phyloP scores from a whole-genome alignment of 2,797 vertebrate species.

The Crax fasciolata region DNA sequence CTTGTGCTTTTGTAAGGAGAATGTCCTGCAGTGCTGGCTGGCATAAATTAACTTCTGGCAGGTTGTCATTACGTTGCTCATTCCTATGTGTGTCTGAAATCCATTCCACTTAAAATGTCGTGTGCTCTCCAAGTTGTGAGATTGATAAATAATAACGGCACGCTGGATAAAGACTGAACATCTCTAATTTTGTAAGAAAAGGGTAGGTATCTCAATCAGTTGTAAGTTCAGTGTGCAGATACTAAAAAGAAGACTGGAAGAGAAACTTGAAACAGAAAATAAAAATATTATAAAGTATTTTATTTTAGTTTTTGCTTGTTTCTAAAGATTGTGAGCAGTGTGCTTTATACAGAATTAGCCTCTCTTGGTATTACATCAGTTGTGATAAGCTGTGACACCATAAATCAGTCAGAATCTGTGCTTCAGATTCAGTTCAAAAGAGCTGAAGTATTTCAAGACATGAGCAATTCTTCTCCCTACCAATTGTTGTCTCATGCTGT shows the following conservation, averaged over 20 bases:
- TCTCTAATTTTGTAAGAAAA: neutral
- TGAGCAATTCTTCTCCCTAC: neutral
- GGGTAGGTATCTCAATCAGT: neutral
- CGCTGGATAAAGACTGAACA: neutral
- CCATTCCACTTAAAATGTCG: neutral
- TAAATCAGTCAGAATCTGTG: conserved; percentile 30
- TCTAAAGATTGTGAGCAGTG: neutral
- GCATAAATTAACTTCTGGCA: neutral
- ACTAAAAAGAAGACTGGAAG: neutral
- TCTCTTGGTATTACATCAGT: neutral
- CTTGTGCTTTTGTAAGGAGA: neutral
- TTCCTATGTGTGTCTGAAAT: neutral
- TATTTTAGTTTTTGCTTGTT: neutral
- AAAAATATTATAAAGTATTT: neutral
- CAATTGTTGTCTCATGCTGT: neutral
- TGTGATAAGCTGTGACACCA: neutral
- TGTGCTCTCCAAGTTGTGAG: neutral
- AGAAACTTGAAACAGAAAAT: neutral
- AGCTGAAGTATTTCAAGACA: conserved; percentile 25
- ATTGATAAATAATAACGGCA: neutral
- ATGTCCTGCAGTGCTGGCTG: neutral
- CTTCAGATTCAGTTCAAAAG: conserved; percentile 20
- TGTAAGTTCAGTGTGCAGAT: neutral
- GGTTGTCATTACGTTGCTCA: neutral
- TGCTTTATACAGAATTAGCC: neutral